Evolutionary conservation across 2,888 invertebrate genomes (phyloP), one percentile per base, ranked within the genome.

Genomic region (Tupiocoris notatus): DNA sequence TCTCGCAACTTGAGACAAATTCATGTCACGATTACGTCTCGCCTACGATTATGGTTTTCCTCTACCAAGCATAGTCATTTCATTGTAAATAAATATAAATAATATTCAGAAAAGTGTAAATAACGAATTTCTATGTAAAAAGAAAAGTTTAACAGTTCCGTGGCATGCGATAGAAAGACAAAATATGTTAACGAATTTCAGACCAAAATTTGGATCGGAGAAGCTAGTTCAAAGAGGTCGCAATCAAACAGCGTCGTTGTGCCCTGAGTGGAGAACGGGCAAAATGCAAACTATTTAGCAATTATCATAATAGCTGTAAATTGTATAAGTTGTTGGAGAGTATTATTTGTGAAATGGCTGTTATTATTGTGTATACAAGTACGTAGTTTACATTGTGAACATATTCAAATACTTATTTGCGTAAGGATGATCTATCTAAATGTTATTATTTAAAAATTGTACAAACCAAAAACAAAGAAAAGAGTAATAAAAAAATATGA

Each of bases 331-430:
- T 67, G 57, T 67, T 67, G 16, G 25, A 24, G 39, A 24, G 63
- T 73, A n/a, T n/a, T n/a, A 63, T 73, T 18, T 73, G 73, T 73
- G 17, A 73, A 73, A 63, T 73, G 73, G 73, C 73, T 73, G 73
- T 73, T 70, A 70, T 70, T 70, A 57, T 58, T 70, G 70, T 70
- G 70, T 70, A 70, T 70, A 70, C 70, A 70, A 70, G 70, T n/a
- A n/a, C n/a, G n/a, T 70, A 70, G 58, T 59, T 59, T 12, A 39
- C 39, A 12, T 7, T 39, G 39, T 7, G 39, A 7, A 39, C 3
- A 39, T 61, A 61, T 58, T 59, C 23, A 25, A 57, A 61, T 59
- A 17, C n/a, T n/a, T n/a, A n/a, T 25, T 70, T 24, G 59, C 21
- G 12, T 68, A 58, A 68, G 61, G 18, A 58, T 22, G 17, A 59